phyloP scores from a whole-genome alignment of 1,140 invertebrate genomes.

The Trinorchestia longiramus region DNA sequence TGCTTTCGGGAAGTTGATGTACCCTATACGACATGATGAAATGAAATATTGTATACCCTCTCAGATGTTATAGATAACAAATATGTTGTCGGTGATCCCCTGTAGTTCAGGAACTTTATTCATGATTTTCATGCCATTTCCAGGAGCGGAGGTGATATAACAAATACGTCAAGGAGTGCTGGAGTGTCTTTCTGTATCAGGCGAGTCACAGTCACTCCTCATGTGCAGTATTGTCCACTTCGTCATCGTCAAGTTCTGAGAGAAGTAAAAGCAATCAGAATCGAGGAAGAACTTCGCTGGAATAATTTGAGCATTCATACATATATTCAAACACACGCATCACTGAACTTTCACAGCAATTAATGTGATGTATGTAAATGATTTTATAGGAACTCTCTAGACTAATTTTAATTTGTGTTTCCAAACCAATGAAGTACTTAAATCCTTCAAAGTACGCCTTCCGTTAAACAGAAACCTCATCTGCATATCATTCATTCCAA shows the following conservation, averaged over 20 bases:
- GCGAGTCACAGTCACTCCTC: not conserved
- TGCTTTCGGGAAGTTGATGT: no score
- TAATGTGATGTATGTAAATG: not conserved
- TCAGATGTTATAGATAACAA: not conserved
- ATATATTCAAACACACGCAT: not conserved
- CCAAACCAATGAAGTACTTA: no score
- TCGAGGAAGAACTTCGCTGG: no score
- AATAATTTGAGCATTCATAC: no score
- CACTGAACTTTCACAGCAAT: not conserved
- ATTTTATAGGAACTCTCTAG: not conserved
- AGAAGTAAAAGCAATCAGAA: not conserved
- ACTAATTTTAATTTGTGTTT: not conserved
- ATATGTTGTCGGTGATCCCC: no score
- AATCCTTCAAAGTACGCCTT: not conserved
- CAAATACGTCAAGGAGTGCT: not conserved
- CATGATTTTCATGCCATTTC: not conserved
- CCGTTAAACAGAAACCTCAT: not conserved
- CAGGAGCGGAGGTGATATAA: not conserved
- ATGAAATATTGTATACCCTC: no score
- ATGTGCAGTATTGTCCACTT: not conserved
- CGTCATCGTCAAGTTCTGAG: constrained; percentile 18
- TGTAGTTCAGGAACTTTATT: not conserved
- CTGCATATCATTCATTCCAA: not conserved
- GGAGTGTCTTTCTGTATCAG: not conserved
- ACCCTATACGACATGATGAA: no score